A percentile compares a stretch with the other conserved stretches of the same genome.
These are phyloP conservation scores for Callocephalon fimbriatum DNA, from an alignment of 2,113 vertebrate genomes.

Conservation along the genomic window DNA sequence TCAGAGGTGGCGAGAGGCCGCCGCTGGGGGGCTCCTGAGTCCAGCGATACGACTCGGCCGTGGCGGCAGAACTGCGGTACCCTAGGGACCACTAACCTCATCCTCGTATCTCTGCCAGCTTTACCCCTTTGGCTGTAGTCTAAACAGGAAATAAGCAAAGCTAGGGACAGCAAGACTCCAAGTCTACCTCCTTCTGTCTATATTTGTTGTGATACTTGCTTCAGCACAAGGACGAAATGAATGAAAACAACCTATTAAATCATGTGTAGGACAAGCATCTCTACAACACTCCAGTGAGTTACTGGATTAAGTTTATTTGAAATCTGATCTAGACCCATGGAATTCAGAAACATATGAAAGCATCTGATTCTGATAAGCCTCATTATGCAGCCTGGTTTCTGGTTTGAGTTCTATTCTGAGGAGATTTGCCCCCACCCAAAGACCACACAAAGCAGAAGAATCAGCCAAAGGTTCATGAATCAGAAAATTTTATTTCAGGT, in stretches of 20 bases:
- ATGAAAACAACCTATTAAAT: not conserved
- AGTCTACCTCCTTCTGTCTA: accelerated
- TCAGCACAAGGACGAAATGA: not conserved
- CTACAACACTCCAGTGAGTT: not conserved
- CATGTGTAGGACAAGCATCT: too few species aligned
- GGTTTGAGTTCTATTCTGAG: not conserved
- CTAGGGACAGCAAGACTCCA: accelerated
- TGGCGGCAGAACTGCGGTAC: not conserved
- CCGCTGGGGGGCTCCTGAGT: not conserved
- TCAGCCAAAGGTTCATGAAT: not conserved
- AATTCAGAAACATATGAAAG: not conserved
- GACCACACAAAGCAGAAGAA: not conserved
- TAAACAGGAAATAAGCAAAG: not conserved
- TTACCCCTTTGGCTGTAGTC: not conserved
- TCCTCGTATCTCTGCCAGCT: not conserved
- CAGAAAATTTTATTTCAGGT: not conserved
- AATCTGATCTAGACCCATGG: not conserved
- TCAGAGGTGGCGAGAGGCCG: not conserved
- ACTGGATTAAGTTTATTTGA: not conserved
- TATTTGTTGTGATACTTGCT: not conserved
- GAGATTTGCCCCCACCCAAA: not conserved
- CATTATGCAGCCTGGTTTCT: not conserved
- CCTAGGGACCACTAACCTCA: not conserved
- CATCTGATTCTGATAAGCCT: not conserved
- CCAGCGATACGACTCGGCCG: not conserved